These are phyloP conservation scores for Myrmecobius fasciatus DNA, from an alignment of 2,113 vertebrate genomes.

Conservation along the genomic window DNA sequence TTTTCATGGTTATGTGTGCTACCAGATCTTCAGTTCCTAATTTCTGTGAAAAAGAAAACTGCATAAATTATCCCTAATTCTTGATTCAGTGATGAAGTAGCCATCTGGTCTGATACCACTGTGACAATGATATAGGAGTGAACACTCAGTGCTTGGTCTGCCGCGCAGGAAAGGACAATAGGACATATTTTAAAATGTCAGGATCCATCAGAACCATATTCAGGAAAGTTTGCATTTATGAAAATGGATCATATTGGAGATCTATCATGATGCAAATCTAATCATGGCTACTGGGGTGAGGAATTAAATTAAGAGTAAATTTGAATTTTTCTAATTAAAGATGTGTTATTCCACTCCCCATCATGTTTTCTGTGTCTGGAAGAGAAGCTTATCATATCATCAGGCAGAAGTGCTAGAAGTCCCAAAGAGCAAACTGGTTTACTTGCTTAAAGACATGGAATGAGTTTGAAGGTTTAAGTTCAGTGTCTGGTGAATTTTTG, in stretches of 20 bases:
- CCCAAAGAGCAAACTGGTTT: neutral
- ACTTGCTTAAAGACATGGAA: neutral
- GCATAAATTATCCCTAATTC: slow-evolving; percentile 90
- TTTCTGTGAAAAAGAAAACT: slow-evolving; percentile 88
- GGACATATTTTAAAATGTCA: slow-evolving; percentile 92
- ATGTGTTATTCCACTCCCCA: slow-evolving; percentile 74
- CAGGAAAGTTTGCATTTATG: slow-evolving; percentile 89
- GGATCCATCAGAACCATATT: slow-evolving; percentile 87
- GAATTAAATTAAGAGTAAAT: slow-evolving; percentile 87
- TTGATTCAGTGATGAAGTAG: slow-evolving; percentile 88
- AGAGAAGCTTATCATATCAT: slow-evolving; percentile 71
- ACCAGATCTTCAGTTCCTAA: slow-evolving; percentile 88
- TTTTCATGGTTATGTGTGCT: slow-evolving; percentile 83
- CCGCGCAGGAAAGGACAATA: slow-evolving; percentile 89
- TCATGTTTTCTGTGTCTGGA: slow-evolving; percentile 63
- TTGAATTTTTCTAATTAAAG: slow-evolving; percentile 87
- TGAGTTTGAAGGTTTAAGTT: slow-evolving; percentile 38
- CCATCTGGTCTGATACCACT: slow-evolving; percentile 90
- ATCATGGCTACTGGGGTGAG: slow-evolving; percentile 80
- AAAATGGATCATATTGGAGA: slow-evolving; percentile 89
- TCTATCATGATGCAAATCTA: slow-evolving; percentile 87
- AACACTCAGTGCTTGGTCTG: slow-evolving; percentile 88
- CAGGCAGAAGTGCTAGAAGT: slow-evolving; percentile 54
- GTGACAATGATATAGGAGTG: slow-evolving; percentile 88
- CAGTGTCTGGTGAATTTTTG: slow-evolving; percentile 47